phyloP scores from a whole-genome alignment of 2,113 vertebrate species.

The Empidonax traillii region DNA sequence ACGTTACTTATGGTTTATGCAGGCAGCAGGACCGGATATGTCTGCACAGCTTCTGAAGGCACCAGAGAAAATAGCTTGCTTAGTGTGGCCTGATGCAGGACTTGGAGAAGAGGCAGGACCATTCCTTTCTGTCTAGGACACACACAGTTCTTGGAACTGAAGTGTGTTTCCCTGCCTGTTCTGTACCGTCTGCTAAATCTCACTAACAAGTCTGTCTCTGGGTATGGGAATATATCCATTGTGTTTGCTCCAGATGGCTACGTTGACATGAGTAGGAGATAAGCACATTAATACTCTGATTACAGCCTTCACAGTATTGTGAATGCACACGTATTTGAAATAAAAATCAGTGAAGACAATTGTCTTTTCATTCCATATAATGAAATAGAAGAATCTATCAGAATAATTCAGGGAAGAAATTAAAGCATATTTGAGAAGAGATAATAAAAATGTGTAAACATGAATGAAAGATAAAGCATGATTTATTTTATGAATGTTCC shows the following conservation, averaged over 20 bases:
- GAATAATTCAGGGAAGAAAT: neutral
- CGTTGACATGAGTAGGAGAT: neutral
- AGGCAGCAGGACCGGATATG: neutral
- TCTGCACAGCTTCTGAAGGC: neutral
- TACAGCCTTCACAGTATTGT: neutral
- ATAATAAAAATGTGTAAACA: neutral
- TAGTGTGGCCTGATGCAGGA: neutral
- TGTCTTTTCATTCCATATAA: neutral
- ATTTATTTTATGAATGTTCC: neutral
- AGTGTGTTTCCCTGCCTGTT: neutral
- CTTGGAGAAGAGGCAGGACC: neutral
- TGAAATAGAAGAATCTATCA: neutral
- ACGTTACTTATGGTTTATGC: neutral
- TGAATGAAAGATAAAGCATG: neutral
- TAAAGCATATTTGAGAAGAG: neutral
- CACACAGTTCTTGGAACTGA: neutral
- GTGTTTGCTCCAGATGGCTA: neutral
- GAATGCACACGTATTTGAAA: neutral
- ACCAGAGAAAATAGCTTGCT: neutral
- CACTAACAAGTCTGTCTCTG: neutral
- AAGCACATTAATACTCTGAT: neutral
- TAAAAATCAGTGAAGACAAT: neutral
- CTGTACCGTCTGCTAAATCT: neutral
- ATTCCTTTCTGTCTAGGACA: neutral
- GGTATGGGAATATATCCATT: neutral